Base-by-base conservation (phyloP, 2,888 invertebrate species). In the Athalia rosae region DNA sequence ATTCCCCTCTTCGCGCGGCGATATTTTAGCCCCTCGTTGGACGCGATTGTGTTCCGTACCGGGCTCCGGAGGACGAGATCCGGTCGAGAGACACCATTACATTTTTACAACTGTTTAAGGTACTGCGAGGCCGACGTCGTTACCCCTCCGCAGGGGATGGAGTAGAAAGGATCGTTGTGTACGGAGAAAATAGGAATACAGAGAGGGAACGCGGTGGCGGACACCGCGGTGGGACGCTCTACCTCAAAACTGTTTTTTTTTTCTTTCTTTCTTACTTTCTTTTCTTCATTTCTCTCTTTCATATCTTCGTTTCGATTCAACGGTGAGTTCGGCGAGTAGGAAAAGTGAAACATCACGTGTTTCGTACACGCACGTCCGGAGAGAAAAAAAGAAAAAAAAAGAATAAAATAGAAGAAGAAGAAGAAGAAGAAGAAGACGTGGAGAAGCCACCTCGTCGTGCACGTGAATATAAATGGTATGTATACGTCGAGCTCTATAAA, bases 51-150 rank as follows among this genome's bases (percentile, higher is more conserved):
- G 45, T 15, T 41, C 41, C 43, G 45, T 80, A 15, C n/a, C 4
- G 9, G 28, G 28, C 28, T 59, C 50, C 13, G 63, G 66, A 79
- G 79, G 79, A 78, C 82, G 81, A 78, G 81, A 81, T 81, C 82
- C 78, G 83, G 83, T 83, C 83, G 28, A 86, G 87, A n/a, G n/a
- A n/a, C n/a, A n/a, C n/a, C n/a, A n/a, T n/a, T n/a, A 88, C 87
- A 88, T 87, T 88, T 88, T 88, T 85, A 88, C 88, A 86, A 84
- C 5, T n/a, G n/a, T n/a, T n/a, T n/a, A n/a, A n/a, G n/a, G n/a
- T n/a, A n/a, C n/a, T n/a, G n/a, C n/a, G n/a, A n/a, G n/a, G 8
- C 61, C 7, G 15, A 13, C 4, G 13, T 0, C n/a, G n/a, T n/a
- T n/a, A n/a, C n/a, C n/a, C n/a, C n/a, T n/a, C n/a, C 79, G 76